Conservation (phyloP, 2,797 vertebrate genomes). For the Microctenopoma stevenorrisi region DNA sequence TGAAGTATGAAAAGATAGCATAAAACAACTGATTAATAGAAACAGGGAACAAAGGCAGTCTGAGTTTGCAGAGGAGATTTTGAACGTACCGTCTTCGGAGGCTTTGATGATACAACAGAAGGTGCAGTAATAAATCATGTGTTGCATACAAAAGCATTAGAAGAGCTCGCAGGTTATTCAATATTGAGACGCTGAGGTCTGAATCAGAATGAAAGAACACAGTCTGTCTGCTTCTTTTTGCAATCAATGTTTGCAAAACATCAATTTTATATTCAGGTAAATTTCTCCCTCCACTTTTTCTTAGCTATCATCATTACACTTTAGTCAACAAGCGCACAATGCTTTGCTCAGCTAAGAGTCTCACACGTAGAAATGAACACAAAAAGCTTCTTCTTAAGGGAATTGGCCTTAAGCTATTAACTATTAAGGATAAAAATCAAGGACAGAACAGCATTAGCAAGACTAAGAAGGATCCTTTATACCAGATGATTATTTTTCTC, state of each 20-base stretch:
- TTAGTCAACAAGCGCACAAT: slow-evolving; percentile 25
- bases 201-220: slow-evolving; percentile 37
- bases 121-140: slow-evolving; percentile 71
- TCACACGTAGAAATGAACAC: slow-evolving; percentile 23
- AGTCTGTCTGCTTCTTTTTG: slow-evolving; percentile 40
- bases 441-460: slow-evolving; percentile 65
- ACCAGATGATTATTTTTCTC: slow-evolving; percentile 65
- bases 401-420: slow-evolving; percentile 63
- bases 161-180: slow-evolving; percentile 64
- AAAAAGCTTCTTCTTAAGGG: slow-evolving; percentile 30
- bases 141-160: slow-evolving; percentile 62
- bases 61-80: slow-evolving; percentile 40
- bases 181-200: slow-evolving; percentile 51
- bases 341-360: slow-evolving; percentile 26
- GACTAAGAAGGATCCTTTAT: slow-evolving; percentile 54
- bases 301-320: neutral
- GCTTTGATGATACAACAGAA: slow-evolving; percentile 56
- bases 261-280: slow-evolving; percentile 37
- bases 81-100: slow-evolving; percentile 22
- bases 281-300: slow-evolving; percentile 32
- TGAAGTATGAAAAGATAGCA: slow-evolving; percentile 7
- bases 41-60: slow-evolving; percentile 25
- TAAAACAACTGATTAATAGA: slow-evolving; percentile 28
- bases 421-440: slow-evolving; percentile 74
- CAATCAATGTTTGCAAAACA: slow-evolving; percentile 43